Evolutionary conservation across 1,140 invertebrate species (phyloP), one percentile per base, ranked within the genome.

Genomic region (Drusus annulatus): DNA sequence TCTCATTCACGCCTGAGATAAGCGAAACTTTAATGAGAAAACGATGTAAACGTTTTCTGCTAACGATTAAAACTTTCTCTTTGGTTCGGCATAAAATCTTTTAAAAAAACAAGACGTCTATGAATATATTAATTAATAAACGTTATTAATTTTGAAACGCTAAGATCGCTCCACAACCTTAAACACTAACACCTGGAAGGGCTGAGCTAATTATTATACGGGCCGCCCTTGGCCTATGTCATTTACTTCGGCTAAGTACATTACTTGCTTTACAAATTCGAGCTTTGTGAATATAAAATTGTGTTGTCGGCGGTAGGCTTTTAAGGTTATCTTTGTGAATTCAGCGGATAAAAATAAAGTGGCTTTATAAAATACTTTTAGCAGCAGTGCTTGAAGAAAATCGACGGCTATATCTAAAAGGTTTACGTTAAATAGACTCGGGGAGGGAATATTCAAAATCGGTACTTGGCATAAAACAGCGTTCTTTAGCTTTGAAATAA

Each of bases 381-480:
- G 36, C 28, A 45, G 36, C 13, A 69, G 31, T 45, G 65, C 36
- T 69, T 50, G 23, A 56, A 74, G 69, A 74, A 74, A 74, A 74
- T 56, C 50, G 52, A 74, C 56, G 21, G 69, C n/a, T 25, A 54
- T 74, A 54, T 28, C 69, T 51, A 71, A 45, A 51, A 71, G 68
- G n/a, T 50, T 71, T 71, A 50, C 50, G 69, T 74, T 74, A 56
- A 74, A 54, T 56, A 74, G 52, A 74, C 69, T 74, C 28, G n/a
- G 4, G 50, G 23, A 74, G 51, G 21, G 25, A 74, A 74, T 56
- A 74, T 74, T 74, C 65, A 52, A 74, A 74, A 74, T 56, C 56
- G 69, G 69, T 74, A 10, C 52, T 52, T 23, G 23, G n/a, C 25
- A 74, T 74, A 74, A 71, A 74, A 74, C 25, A 54, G 50, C 51